A percentile compares a stretch with the other conserved stretches of the same genome.
Conservation (phyloP, 2,797 vertebrate species). For the Pristis pectinata region DNA sequence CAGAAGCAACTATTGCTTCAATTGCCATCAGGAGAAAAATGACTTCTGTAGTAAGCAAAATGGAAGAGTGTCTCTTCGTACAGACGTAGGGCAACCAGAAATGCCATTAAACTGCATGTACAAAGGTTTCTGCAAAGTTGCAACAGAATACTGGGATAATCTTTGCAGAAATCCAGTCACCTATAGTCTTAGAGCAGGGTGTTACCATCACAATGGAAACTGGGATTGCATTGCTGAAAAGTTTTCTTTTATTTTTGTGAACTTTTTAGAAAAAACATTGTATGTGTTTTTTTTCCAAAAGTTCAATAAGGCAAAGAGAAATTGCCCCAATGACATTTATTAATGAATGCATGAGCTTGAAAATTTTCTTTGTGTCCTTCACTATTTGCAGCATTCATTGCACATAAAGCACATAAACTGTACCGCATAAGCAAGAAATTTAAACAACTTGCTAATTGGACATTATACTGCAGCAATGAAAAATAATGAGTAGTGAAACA, state of each 20-base stretch:
- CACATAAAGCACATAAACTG: neutral
- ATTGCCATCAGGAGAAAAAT: neutral
- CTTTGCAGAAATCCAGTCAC: neutral
- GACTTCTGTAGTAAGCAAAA: neutral
- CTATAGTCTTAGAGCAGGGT: neutral
- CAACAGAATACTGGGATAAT: too few species aligned
- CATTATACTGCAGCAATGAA: neutral
- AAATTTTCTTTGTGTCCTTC: neutral
- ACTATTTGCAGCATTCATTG: neutral
- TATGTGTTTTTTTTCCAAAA: neutral
- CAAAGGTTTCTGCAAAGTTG: too few species aligned
- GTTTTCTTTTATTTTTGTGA: neutral
- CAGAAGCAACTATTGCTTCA: neutral
- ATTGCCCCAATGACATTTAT: neutral
- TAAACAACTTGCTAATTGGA: neutral
- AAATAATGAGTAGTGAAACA: neutral
- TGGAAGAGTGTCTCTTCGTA: neutral
- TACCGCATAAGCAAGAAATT: neutral
- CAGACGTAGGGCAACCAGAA: too few species aligned
- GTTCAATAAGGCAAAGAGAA: neutral
- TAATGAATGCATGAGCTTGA: neutral
- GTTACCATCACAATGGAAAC: neutral
- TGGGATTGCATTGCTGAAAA: neutral
- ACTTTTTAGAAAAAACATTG: neutral
- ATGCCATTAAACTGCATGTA: too few species aligned